phyloP scores from a whole-genome alignment of 2,113 vertebrate species.

The Bothrops jararaca region DNA sequence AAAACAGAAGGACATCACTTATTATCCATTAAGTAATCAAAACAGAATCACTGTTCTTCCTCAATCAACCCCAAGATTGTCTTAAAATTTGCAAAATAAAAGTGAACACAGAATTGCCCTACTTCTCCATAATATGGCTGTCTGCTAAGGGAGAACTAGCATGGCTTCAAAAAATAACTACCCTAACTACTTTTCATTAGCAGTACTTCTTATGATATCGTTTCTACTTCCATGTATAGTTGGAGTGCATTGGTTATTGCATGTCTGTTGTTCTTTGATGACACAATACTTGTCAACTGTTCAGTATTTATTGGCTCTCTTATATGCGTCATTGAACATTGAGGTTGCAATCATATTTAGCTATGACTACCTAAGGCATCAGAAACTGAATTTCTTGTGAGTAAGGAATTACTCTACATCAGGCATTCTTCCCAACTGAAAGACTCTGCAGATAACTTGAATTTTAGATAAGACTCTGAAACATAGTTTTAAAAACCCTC shows the following conservation, averaged over 20 bases:
- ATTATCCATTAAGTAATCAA: conserved; percentile 74
- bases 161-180: neutral
- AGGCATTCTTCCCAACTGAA: neutral
- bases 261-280: neutral
- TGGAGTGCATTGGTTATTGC: neutral
- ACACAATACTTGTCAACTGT: neutral
- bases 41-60: conserved; percentile 56
- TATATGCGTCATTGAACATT: neutral
- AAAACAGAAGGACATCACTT: conserved; percentile 48
- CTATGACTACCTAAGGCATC: neutral
- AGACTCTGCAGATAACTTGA: neutral
- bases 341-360: neutral
- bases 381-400: neutral
- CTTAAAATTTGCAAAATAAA: conserved; percentile 65
- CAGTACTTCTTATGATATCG: neutral
- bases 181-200: neutral
- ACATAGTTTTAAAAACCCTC: neutral
- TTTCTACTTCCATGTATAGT: neutral
- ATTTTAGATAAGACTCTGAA: neutral
- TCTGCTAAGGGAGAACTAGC: neutral
- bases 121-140: conserved; percentile 43
- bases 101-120: conserved; percentile 67
- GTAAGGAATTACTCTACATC: neutral
- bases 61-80: conserved; percentile 54
- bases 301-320: neutral